phyloP scores from a whole-genome alignment of 1,140 invertebrate species.

The Hyphantria cunea region DNA sequence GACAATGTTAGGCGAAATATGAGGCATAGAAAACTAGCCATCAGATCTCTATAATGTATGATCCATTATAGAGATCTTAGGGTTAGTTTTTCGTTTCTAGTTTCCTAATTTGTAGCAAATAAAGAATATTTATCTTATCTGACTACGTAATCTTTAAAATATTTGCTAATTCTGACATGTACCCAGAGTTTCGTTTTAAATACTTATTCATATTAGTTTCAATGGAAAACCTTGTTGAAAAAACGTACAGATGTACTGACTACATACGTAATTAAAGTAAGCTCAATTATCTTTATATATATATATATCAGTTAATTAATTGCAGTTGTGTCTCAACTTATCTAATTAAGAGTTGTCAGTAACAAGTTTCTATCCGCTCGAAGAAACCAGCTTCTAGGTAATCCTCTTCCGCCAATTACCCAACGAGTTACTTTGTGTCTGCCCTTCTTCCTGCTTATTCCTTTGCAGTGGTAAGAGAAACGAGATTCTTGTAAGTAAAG shows the following conservation, averaged over 20 bases:
- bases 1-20: too few relatives aligned
- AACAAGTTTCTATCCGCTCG: slow-evolving; percentile 46
- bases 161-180: too few relatives aligned
- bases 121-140: too few relatives aligned
- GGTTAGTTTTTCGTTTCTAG: too few relatives aligned
- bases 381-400: slow-evolving; percentile 42
- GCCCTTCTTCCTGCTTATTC: slow-evolving; percentile 28
- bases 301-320: slow-evolving; percentile 45
- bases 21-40: too few relatives aligned
- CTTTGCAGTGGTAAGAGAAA: slow-evolving; percentile 30
- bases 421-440: slow-evolving; percentile 30
- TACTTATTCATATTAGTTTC: too few relatives aligned
- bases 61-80: too few relatives aligned
- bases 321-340: slow-evolving; percentile 46
- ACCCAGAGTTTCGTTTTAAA: too few relatives aligned
- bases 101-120: too few relatives aligned
- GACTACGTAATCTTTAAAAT: too few relatives aligned
- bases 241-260: background rate
- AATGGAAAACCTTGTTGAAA: background rate
- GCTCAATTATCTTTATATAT: slow-evolving; percentile 15
- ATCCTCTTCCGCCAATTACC: slow-evolving; percentile 47
- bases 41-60: too few relatives aligned
- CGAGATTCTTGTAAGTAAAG: slow-evolving; percentile 24
- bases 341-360: slow-evolving; percentile 44
- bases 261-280: slow-evolving; percentile 3